Evolutionary conservation across 2,797 vertebrate species (phyloP), one percentile per base, ranked within the genome.

Genomic region (Esox lucius): DNA sequence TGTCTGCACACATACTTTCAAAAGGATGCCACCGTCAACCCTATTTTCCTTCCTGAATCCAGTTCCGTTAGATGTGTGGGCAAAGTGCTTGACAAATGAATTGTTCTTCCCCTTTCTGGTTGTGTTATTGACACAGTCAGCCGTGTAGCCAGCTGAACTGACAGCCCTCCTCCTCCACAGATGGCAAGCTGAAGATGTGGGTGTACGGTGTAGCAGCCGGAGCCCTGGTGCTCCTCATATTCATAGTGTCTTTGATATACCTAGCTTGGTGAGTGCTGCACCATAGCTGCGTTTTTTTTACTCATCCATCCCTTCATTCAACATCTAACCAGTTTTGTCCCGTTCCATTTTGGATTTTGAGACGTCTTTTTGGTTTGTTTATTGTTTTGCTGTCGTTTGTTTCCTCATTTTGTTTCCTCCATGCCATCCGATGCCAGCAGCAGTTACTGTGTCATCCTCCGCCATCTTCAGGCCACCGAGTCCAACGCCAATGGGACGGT

Each of bases 241-340:
- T 99, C 94, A 93, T 99, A 94, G 93, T 97, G 91, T 99, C 98
- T 93, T 97, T 99, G 97, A 96, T 97, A 94, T 99, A 98, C 94
- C 95, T 99, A 93, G 97, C 97, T 90, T 99, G 98, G 98, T 99
- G 94, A 99, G 97, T 69, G 26, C 67, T 66, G 31, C 22, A 15
- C 31, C 61, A 19, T 28, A 39, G 46, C 48, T 19, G 1, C 13
- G n/a, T n/a, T 24, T 73, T 28, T 13, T 77, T 73, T 11, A 56
- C 42, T 71, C 51, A 75, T 12, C 59, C 15, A 35, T 1, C 62
- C 24, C 73, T 33, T 73, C 51, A 68, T 77, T 56, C 42, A 3
- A 15, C 26, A 17, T 19, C 33, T 8, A 59, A 56, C 5, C 5
- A 6, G 35, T 65, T 39, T 8, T 5, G 15, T 26, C n/a, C 39